Conservation (phyloP, 2,888 invertebrate species). For the Hirtodrosophila duncani region DNA sequence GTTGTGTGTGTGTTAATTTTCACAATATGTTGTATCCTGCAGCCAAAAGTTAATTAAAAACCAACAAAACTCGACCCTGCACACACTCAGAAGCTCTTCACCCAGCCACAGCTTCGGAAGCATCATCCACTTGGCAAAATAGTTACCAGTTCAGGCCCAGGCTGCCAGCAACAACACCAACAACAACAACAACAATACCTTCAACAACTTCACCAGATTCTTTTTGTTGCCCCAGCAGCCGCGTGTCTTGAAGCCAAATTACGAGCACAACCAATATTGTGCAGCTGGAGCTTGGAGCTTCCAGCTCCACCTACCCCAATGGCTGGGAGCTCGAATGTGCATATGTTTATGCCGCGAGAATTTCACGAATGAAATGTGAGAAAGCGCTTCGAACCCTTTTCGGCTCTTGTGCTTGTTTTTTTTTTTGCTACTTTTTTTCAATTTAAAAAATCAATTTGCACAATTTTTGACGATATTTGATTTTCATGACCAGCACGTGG, state of each 20-base stretch:
- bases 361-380: constrained; percentile 19
- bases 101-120: constrained; percentile 6
- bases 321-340: constrained; percentile 9
- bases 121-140: constrained; percentile 36
- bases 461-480: constrained; percentile 56
- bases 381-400: constrained; percentile 14
- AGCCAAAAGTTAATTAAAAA: constrained; percentile 79
- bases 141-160: constrained; percentile 22
- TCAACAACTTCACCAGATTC: no score
- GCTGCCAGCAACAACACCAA: constrained; percentile 20
- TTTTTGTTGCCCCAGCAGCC: constrained; percentile 10
- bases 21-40: constrained; percentile 76
- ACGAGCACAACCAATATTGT: constrained; percentile 20
- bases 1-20: constrained; percentile 69
- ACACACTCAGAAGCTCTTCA: constrained; percentile 27
- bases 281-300: background rate
- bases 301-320: background rate
- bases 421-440: background rate
- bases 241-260: constrained; percentile 25
- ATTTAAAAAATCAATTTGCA: constrained; percentile 41
- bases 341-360: constrained; percentile 23
- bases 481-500: constrained; percentile 40
- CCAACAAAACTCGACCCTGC: constrained; percentile 76
- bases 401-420: constrained; percentile 11
- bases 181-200: constrained; percentile 1